Evolutionary conservation across 35 echinoderm and acorn worm species (phyloP).

Genomic region (Ptychodera flava): DNA sequence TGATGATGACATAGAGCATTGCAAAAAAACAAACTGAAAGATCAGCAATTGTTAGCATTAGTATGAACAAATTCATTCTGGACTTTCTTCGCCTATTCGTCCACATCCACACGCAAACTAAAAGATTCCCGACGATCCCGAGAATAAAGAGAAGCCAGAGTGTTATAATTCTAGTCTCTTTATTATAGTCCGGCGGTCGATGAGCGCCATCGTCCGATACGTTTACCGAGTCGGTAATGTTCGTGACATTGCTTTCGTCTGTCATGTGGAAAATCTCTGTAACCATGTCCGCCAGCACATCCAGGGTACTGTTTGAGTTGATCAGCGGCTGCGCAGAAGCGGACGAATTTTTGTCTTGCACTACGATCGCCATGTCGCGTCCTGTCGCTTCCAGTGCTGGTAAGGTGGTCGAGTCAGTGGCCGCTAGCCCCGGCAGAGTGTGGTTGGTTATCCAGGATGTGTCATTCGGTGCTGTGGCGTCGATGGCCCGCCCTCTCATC

Average conservation of each 20-base stretch:
- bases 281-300: background rate
- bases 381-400: too few relatives aligned
- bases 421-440: too few relatives aligned
- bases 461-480: too few relatives aligned
- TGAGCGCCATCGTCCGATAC: background rate
- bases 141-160: conserved; percentile 69
- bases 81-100: conserved; percentile 62
- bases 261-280: background rate
- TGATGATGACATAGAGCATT: conserved; percentile 51
- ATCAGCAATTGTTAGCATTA: conserved; percentile 78
- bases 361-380: too few relatives aligned
- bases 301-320: background rate
- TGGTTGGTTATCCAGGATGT: too few relatives aligned
- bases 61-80: conserved; percentile 79
- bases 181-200: background rate
- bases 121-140: conserved; percentile 77
- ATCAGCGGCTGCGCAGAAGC: background rate
- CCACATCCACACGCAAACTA: conserved; percentile 75
- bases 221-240: background rate
- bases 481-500: too few relatives aligned
- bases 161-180: conserved; percentile 28
- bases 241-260: background rate
- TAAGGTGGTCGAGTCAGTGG: too few relatives aligned
- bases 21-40: conserved; percentile 80
- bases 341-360: too few relatives aligned